Evolutionary conservation across 2,888 invertebrate genomes (phyloP), one percentile per base, ranked within the genome.

Genomic region (Platypus cylindrus): DNA sequence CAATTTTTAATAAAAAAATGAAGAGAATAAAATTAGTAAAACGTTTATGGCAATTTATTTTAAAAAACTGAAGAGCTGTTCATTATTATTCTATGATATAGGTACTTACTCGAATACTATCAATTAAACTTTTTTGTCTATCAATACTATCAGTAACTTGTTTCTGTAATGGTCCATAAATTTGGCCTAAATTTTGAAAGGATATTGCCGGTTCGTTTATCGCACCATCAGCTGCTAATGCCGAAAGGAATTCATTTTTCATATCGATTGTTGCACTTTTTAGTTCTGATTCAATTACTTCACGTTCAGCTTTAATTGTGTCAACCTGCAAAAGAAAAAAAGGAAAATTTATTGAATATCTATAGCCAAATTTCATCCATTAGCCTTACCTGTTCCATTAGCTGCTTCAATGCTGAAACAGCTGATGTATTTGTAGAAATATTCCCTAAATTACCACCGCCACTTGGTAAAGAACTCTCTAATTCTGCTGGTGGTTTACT

Each of bases 201-300:
- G 80, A 78, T 33, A 86, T 48, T 31, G 71, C 72, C 1, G 81
- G 76, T 54, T 87, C 87, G 58, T 79, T 79, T 22, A 87, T 77
- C 2, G 76, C 73, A 3, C 85, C 84, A 52, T 84, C 82, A 49
- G 77, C 71, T 3, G 77, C 71, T 38, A 90, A 59, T 0, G 87
- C 82, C 14, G 66, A 63, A 48, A 87, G 63, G 60, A 93, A 90
- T 50, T 73, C 72, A 15, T 73, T 70, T 55, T 86, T 82, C 77
- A 94, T 86, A 55, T 86, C 85, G 32, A 76, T 73, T 7, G 78
- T 75, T 3, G 78, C 70, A 26, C 75, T 76, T 54, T 86, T 86
- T 22, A 94, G 65, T 60, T 90, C 86, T 2, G 75, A 76, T 67
- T 95, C 94, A 46, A 93, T 74, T 3, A 74, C 76, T 61, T 93